Evolutionary conservation across 2,797 vertebrate species (phyloP), one percentile per base, ranked within the genome.

Genomic region (Syndactyla subalaris): DNA sequence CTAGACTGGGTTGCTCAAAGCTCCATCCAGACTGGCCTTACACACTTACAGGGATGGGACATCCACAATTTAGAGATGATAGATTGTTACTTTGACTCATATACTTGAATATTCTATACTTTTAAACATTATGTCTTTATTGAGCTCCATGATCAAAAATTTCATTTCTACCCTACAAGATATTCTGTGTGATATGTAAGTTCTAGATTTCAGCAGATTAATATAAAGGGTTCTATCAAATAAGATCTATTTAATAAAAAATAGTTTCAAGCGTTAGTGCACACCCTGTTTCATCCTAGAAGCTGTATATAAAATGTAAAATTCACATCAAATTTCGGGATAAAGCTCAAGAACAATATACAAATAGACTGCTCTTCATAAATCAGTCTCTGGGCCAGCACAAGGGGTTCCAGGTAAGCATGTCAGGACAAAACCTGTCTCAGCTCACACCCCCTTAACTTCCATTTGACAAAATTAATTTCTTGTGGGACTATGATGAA

Each of bases 1-100:
- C 39, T 59, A 32, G 15, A 29, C 6, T 10, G 32, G 22, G 43
- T 11, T 77, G 45, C 14, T 58, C 51, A 80, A 65, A 80, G 3
- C 8, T 30, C 9, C 17, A 27, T 41, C 15, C 30, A 52, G 9
- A 15, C 30, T 12, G 58, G 8, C 7, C 66, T 52, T 46, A 30
- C 51, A 36, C 18, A 36, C 7, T 65, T 27, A 17, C 8, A 46
- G 30, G 21, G 30, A 14, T 46, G 12, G 10, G 22, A 6, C 22
- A 78, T 17, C 6, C 26, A 29, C 12, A 48, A 1, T 10, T 72
- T 46, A 0, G 1, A 59, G 29, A 80, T 43, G 5, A 27, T 24
- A 65, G 23, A 34, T 34, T 66, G 45, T 39, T 92, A 30, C 11
- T 81, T 78, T 89, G 41, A 16, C 8, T 71, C 34, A 67, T 26